Conservation (phyloP, 2,113 vertebrate species). For the Takifugu flavidus region DNA sequence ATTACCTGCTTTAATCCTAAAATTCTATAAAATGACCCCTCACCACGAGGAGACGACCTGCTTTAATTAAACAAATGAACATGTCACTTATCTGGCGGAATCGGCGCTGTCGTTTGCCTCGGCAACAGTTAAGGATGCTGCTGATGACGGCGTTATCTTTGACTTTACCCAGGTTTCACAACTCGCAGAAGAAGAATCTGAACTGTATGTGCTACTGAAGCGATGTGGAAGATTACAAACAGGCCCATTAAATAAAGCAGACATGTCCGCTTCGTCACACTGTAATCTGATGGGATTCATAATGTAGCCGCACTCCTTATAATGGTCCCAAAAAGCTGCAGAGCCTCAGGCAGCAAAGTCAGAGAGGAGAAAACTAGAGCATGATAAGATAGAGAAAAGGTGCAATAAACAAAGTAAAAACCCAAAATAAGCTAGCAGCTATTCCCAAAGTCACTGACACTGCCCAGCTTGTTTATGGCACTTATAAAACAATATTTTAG, state of each 20-base stretch:
- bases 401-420: conserved; percentile 23
- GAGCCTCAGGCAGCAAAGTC: conserved; percentile 7
- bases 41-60: conserved; percentile 79
- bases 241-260: conserved; percentile 57
- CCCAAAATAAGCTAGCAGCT: conserved; percentile 41
- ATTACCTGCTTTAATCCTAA: conserved; percentile 97
- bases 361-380: neutral
- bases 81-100: conserved; percentile 78
- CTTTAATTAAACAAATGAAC: conserved; percentile 97
- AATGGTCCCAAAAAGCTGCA: conserved; percentile 35
- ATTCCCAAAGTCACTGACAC: conserved; percentile 49
- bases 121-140: conserved; percentile 76
- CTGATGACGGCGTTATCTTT: conserved; percentile 76
- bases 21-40: conserved; percentile 88
- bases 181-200: conserved; percentile 54
- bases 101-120: conserved; percentile 86
- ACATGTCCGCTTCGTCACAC: conserved; percentile 61
- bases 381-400: conserved; percentile 26
- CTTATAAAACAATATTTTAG: conserved; percentile 71
- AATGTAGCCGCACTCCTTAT: conserved; percentile 30
- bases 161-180: conserved; percentile 54
- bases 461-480: conserved; percentile 63
- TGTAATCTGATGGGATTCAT: conserved; percentile 55
- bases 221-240: conserved; percentile 52
- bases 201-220: conserved; percentile 53